Evolutionary conservation across 2,797 vertebrate species (phyloP), one percentile per base, ranked within the genome.

Genomic region (Cheirogaleus major): DNA sequence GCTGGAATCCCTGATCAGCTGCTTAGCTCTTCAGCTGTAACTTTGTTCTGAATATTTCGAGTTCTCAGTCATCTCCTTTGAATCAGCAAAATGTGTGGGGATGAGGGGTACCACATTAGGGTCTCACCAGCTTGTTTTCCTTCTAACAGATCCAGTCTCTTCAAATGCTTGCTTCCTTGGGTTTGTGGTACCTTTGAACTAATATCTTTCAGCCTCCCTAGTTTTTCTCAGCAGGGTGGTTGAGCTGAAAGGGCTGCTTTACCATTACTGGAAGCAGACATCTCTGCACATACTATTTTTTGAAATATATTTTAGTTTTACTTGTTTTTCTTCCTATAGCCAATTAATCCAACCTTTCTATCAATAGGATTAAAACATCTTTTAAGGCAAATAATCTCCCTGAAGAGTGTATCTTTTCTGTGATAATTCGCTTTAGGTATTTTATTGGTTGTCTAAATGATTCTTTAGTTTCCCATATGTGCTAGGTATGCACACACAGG

Each of bases 121-220:
- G 18, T 41, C 5, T 96, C 32, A 78, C 43, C n/a, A n/a, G 20
- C 43, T 80, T 50, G 25, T 4, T 25, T 91, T 87, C 52, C 5
- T 7, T 82, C 27, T 81, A 41, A 57, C 55, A 91, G 15, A 88
- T 48, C n/a, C 30, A 35, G 1, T 89, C 38, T 65, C 79, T 67
- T 82, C 55, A 84, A 78, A 96, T 89, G 48, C 57, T 94, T 89
- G 45, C 48, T 80, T 59, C 63, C 48, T 75, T 92, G 55, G 41
- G 7, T 80, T 92, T 67, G 4, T 88, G 35, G 30, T 80, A 15
- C 22, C 72, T 89, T 89, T n/a, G 25, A 63, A 89, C 48, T 85
- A 85, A 11, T 85, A 80, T 81, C 52, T 70, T 55, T 7, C 50
- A 85, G 57, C 43, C 87, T 59, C 69, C 30, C 35, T 86, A 79